These are phyloP conservation scores for Endomychus coccineus DNA, from an alignment of 2,888 invertebrate species.

Conservation along the genomic window DNA sequence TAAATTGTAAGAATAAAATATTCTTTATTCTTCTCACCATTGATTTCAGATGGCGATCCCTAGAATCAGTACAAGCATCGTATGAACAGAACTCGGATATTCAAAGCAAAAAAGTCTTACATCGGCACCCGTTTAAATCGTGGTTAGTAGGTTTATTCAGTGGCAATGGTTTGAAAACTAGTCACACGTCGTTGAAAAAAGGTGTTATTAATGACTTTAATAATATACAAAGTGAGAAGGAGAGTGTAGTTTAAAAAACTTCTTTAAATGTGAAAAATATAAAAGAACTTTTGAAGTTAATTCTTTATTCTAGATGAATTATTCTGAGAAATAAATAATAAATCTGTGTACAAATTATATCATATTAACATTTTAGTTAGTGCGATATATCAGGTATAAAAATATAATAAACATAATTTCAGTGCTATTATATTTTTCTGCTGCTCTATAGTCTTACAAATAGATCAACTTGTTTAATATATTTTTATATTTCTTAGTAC, in stretches of 20 bases:
- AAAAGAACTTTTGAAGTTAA: too few relatives aligned
- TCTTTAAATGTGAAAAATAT: background rate
- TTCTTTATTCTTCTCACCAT: conserved; percentile 10
- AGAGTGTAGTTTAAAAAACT: conserved; percentile 11
- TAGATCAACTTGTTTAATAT: too few relatives aligned
- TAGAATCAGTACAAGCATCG: conserved; percentile 57
- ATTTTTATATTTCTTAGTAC: too few relatives aligned
- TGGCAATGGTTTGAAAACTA: conserved; percentile 61
- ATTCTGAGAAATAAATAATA: too few relatives aligned
- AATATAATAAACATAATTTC: too few relatives aligned
- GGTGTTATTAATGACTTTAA: conserved; percentile 11
- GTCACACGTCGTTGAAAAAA: conserved; percentile 49
- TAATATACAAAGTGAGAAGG: conserved; percentile 12
- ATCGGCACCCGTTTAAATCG: conserved; percentile 57
- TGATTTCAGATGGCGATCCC: conserved; percentile 60
- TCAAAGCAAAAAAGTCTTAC: conserved; percentile 53
- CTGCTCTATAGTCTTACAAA: too few relatives aligned
- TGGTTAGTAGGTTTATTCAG: conserved; percentile 73
- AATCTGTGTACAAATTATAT: too few relatives aligned
- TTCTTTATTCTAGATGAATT: too few relatives aligned
- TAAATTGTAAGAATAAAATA: conserved; percentile 9
- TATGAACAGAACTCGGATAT: conserved; percentile 34
- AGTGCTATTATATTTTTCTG: too few relatives aligned
- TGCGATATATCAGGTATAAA: too few relatives aligned
- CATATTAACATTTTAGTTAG: too few relatives aligned